Evolutionary conservation across 2,888 invertebrate species (phyloP).

Genomic region (Villa cingulata): DNA sequence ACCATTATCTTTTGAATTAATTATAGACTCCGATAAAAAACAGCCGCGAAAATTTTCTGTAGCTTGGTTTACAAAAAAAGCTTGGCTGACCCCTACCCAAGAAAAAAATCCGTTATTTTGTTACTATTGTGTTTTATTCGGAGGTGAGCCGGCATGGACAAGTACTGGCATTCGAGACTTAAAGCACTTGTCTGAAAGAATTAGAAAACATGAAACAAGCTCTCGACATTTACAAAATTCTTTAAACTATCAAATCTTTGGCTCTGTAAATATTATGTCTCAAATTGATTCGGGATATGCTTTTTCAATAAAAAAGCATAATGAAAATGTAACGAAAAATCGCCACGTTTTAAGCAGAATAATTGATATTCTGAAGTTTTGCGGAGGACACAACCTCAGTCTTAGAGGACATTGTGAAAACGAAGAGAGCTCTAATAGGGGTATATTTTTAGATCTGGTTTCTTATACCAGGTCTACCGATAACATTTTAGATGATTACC

Average conservation of each 20-base stretch:
- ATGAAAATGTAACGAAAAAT: not conserved
- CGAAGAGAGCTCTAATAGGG: not conserved
- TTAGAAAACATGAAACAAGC: not conserved
- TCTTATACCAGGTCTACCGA: no score
- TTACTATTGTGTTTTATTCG: not conserved
- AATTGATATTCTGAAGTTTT: conserved; percentile 3
- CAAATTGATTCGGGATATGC: not conserved
- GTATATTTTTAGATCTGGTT: not conserved
- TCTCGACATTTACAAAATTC: not conserved
- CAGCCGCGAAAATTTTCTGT: not conserved
- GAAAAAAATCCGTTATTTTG: not conserved
- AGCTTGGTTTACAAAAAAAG: not conserved
- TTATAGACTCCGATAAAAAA: not conserved
- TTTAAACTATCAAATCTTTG: not conserved
- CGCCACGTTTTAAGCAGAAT: not conserved
- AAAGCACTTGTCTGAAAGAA: not conserved
- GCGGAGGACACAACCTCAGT: conserved; percentile 1
- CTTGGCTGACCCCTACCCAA: not conserved
- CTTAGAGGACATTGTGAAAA: not conserved
- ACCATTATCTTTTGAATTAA: not conserved
- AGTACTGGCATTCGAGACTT: not conserved
- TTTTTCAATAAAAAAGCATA: not conserved
- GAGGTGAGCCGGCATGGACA: not conserved
- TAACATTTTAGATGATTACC: no score
- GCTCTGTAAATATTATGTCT: not conserved